Evolutionary conservation across 2,113 vertebrate genomes (phyloP).

Genomic region (Chrysochloris asiatica): DNA sequence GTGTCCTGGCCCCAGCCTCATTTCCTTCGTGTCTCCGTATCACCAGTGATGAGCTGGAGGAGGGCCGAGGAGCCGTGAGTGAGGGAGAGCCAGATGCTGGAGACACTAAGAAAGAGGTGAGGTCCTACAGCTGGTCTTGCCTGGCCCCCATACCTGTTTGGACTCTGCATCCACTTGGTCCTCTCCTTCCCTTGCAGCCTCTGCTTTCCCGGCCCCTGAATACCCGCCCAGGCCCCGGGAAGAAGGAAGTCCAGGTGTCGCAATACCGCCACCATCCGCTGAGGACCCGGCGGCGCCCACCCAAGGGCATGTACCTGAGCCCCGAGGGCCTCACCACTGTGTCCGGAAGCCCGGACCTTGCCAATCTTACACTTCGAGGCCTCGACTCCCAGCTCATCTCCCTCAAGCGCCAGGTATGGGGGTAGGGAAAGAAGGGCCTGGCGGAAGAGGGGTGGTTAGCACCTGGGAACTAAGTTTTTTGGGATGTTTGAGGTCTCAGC

Average conservation of each 20-base stretch:
- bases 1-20: background rate
- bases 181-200: constrained; percentile 44
- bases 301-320: constrained; percentile 94
- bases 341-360: constrained; percentile 88
- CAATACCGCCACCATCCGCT: constrained; percentile 94
- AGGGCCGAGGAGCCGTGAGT: constrained; percentile 86
- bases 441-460: background rate
- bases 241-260: constrained; percentile 89
- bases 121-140: background rate
- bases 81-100: constrained; percentile 90
- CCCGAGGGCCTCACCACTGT: constrained; percentile 89
- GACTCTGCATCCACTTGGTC: background rate
- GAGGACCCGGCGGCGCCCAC: constrained; percentile 90
- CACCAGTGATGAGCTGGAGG: constrained; percentile 90
- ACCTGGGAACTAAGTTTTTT: background rate
- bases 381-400: constrained; percentile 92
- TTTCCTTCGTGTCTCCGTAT: background rate
- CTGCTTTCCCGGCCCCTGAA: constrained; percentile 72
- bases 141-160: background rate
- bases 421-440: background rate
- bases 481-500: background rate
- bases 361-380: constrained; percentile 87
- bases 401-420: constrained; percentile 92
- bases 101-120: constrained; percentile 92
- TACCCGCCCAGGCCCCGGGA: constrained; percentile 83